Base-by-base conservation (phyloP, 2,888 invertebrate species). In the Agrilus biguttatus region DNA sequence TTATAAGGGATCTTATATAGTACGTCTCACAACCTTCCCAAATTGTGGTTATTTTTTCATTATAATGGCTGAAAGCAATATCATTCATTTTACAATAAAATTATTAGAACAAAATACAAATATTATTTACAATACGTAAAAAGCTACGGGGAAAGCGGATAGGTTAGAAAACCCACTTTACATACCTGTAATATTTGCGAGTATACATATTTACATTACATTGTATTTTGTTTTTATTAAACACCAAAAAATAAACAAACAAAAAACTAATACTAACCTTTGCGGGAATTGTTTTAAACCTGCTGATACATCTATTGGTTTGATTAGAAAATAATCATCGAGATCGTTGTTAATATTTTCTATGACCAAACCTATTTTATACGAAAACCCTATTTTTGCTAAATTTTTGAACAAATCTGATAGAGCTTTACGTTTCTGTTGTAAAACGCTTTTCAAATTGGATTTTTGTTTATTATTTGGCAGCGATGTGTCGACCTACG, bases 401-500 rank as follows among this genome's bases (percentile, higher is more conserved):
- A 97, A 66, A 19, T 74, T 72, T 60, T 86, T 88, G 62, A 93
- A 95, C 37, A 95, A 70, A 63, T 92, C 90, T 0, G 87, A 77
- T 1, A 96, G 65, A 0, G 84, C 81, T 66, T 87, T 82, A 28
- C 86, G 79, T 62, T 92, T 93, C 56, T 86, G 84, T 55, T 86
- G 83, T 4, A 90, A 71, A 40, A 89, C 81, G 59, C 78, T 79
- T 58, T 87, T 88, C 0, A 83, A 83, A 61, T 80, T 79, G 0
- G 86, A 77, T 47, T 78, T 80, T 60, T 88, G 88, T 55, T 85
- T 84, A 1, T 75, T 71, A 56, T 83, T 80, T 0, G 79, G 70
- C 2, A 77, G 57, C 10, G 70, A 61, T 37, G 68, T 56, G 49
- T 78, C 75, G 8, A 78, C 69, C 77, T 77, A 49, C 41, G 55